These are phyloP conservation scores for Lagria hirta DNA, from an alignment of 2,888 invertebrate species.

Conservation along the genomic window DNA sequence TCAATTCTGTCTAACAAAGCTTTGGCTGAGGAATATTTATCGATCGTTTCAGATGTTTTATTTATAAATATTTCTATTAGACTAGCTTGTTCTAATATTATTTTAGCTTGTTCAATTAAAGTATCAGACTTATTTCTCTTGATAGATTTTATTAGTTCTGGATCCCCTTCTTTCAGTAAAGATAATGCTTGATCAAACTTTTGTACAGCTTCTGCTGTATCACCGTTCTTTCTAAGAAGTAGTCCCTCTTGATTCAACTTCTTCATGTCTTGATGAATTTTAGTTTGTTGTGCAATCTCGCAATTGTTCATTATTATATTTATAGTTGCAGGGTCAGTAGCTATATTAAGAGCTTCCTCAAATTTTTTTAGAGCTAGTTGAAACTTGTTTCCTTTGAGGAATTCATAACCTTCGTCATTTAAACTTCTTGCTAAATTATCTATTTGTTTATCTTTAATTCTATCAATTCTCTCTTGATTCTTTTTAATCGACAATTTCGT, in stretches of 20 bases:
- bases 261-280: slow-evolving; percentile 11
- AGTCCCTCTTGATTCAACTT: slow-evolving; percentile 14
- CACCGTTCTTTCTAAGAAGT: neutral
- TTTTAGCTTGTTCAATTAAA: no score
- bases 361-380: slow-evolving; percentile 7
- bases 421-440: slow-evolving; percentile 7
- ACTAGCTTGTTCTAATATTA: no score
- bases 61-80: no score
- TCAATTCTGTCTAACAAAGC: no score
- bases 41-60: no score
- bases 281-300: slow-evolving; percentile 3
- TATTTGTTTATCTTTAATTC: neutral
- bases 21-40: no score
- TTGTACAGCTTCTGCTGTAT: slow-evolving; percentile 1
- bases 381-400: slow-evolving; percentile 2
- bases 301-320: slow-evolving; percentile 8
- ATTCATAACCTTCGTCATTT: slow-evolving; percentile 9
- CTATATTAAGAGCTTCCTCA: slow-evolving; percentile 5
- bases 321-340: neutral
- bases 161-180: no score
- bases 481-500: slow-evolving; percentile 3
- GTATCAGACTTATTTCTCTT: slow-evolving; percentile 8
- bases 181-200: slow-evolving; percentile 13
- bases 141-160: neutral
- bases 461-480: neutral